A percentile compares a stretch with the other conserved stretches of the same genome.
Evolutionary conservation across 1,140 invertebrate genomes (phyloP).

Genomic region (Leptinotarsa texana): DNA sequence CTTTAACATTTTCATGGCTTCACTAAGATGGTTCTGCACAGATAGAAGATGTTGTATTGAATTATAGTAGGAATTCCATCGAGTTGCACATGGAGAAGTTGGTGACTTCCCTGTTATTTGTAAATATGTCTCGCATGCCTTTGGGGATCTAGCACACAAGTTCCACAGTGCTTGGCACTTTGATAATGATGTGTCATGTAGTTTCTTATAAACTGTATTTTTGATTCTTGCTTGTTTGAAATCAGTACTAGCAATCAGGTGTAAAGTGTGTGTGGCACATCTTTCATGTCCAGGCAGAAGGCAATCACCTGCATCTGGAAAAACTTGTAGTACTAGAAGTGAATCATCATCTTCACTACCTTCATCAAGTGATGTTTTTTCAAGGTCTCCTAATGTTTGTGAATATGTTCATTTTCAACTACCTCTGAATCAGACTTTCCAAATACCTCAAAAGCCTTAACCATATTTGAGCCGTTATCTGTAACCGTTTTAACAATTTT

Average conservation of each 20-base stretch:
- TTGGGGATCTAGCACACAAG: no score
- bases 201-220: not conserved
- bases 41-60: not conserved
- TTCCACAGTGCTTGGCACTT: no score
- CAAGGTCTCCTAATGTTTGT: constrained; percentile 22
- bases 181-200: no score
- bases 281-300: no score
- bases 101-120: no score
- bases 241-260: no score
- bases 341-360: not conserved
- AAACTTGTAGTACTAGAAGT: constrained; percentile 14
- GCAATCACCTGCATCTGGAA: no score
- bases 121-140: no score
- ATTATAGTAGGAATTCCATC: not conserved
- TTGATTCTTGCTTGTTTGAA: not conserved
- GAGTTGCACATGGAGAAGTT: no score
- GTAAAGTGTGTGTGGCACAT: no score
- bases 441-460: not conserved
- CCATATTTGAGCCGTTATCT: not conserved
- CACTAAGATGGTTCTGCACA: not conserved
- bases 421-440: constrained; percentile 8
- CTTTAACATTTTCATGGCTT: not conserved
- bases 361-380: constrained; percentile 30
- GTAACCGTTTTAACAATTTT: constrained; percentile 5
- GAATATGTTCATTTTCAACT: constrained; percentile 33